phyloP scores from a whole-genome alignment of 2,113 vertebrate genomes.

The Acrocephalus kingi region DNA sequence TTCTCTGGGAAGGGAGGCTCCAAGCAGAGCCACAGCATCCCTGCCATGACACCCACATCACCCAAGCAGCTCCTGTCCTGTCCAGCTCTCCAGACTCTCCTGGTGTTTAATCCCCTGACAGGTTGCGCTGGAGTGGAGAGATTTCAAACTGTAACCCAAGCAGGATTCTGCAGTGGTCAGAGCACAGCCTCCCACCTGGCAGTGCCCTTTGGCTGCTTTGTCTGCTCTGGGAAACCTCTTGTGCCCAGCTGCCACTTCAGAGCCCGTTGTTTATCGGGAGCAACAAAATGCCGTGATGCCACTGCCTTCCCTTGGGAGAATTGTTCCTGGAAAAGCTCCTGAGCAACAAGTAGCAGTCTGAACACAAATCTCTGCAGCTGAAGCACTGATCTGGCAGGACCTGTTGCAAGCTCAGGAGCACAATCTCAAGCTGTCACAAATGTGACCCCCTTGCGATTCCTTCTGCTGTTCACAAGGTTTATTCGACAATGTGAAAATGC shows the following conservation, averaged over 20 bases:
- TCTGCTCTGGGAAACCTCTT: background rate
- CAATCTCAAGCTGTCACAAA: background rate
- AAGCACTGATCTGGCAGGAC: background rate
- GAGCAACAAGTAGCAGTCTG: background rate
- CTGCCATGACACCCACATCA: background rate
- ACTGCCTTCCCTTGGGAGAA: background rate
- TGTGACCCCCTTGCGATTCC: background rate
- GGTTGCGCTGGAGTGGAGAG: background rate
- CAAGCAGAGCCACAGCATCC: background rate
- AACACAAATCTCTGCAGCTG: background rate
- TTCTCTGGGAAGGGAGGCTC: background rate
- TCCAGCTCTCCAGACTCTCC: background rate
- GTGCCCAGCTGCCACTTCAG: background rate
- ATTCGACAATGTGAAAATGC: background rate
- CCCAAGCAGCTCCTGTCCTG: background rate
- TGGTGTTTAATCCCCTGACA: background rate
- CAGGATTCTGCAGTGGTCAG: background rate
- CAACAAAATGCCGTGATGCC: background rate
- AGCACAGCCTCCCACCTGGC: background rate
- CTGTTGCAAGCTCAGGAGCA: background rate
- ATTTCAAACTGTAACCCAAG: background rate
- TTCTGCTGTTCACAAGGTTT: background rate
- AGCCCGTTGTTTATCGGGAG: accelerated
- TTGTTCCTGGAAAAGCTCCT: background rate
- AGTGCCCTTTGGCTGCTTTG: background rate